These are phyloP conservation scores for Ennomos fuscantarius DNA, from an alignment of 2,888 invertebrate genomes.

Conservation along the genomic window DNA sequence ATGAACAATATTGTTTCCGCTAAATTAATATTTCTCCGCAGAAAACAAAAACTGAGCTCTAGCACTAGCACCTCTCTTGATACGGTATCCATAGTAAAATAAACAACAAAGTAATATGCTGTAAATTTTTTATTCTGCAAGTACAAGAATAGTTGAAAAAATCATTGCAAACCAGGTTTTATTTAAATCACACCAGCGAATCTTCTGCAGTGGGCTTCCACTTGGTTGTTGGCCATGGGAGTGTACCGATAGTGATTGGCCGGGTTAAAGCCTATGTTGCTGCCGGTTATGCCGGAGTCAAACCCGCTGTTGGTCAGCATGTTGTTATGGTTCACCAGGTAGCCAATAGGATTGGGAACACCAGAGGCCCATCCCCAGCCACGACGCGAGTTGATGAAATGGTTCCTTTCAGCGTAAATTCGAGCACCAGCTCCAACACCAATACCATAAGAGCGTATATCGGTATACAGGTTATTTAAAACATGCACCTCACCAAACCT, in stretches of 20 bases:
- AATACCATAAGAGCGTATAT: slow-evolving; percentile 20
- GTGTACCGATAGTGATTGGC: slow-evolving; percentile 16
- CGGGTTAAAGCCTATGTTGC: slow-evolving; percentile 10
- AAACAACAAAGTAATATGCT: no score
- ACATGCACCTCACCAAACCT: slow-evolving; percentile 29
- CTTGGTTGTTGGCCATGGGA: slow-evolving; percentile 5
- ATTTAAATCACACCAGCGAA: not conserved
- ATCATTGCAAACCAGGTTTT: no score
- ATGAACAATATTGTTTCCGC: no score
- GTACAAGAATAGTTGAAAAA: no score
- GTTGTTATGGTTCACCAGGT: slow-evolving; percentile 14
- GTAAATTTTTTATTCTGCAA: no score
- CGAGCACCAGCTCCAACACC: slow-evolving; percentile 13
- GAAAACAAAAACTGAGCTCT: no score
- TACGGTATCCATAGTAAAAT: no score
- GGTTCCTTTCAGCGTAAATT: slow-evolving; percentile 25
- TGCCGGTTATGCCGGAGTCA: slow-evolving; percentile 10
- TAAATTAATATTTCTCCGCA: no score
- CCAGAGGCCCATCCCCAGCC: slow-evolving; percentile 19
- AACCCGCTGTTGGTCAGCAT: slow-evolving; percentile 18
- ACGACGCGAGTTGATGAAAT: slow-evolving; percentile 16
- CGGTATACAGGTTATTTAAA: slow-evolving; percentile 29
- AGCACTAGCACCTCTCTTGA: no score
- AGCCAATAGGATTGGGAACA: slow-evolving; percentile 8
- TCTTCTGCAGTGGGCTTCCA: slow-evolving; percentile 11